Evolutionary conservation across 2,888 invertebrate genomes (phyloP).

Genomic region (Eupithecia subumbrata): DNA sequence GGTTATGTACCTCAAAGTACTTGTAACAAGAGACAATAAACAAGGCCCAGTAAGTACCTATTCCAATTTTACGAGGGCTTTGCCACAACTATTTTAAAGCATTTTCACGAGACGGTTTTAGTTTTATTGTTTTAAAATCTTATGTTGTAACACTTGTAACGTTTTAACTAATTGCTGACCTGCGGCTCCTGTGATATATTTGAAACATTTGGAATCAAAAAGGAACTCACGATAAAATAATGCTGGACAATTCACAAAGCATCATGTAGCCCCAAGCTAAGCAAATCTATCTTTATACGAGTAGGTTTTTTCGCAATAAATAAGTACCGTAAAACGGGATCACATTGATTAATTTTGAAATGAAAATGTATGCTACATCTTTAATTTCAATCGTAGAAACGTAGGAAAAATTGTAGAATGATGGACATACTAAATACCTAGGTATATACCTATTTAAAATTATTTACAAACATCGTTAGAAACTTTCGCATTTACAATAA

Average conservation of each 20-base stretch:
- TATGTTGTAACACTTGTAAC: constrained; percentile 20
- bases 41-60: constrained; percentile 18
- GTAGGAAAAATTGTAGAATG: too few relatives aligned
- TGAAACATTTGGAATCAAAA: neutral
- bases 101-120: constrained; percentile 27
- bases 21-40: constrained; percentile 31
- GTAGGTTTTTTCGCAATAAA: neutral
- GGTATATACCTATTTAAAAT: too few relatives aligned
- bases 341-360: too few relatives aligned
- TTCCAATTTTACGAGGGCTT: constrained; percentile 29
- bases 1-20: constrained; percentile 19
- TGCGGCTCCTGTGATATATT: neutral
- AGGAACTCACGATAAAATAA: too few relatives aligned
- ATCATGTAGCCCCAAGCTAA: too few relatives aligned
- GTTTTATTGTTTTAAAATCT: constrained; percentile 29
- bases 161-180: constrained; percentile 11
- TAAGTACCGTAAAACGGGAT: too few relatives aligned
- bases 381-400: too few relatives aligned
- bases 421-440: too few relatives aligned
- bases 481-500: neutral
- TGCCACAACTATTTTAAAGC: constrained; percentile 24
- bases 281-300: too few relatives aligned
- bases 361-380: too few relatives aligned
- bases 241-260: too few relatives aligned
- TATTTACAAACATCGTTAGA: neutral